Evolutionary conservation across 2,113 vertebrate genomes (phyloP), one percentile per base, ranked within the genome.

Genomic region (Pseudolaguvia tuberculata): DNA sequence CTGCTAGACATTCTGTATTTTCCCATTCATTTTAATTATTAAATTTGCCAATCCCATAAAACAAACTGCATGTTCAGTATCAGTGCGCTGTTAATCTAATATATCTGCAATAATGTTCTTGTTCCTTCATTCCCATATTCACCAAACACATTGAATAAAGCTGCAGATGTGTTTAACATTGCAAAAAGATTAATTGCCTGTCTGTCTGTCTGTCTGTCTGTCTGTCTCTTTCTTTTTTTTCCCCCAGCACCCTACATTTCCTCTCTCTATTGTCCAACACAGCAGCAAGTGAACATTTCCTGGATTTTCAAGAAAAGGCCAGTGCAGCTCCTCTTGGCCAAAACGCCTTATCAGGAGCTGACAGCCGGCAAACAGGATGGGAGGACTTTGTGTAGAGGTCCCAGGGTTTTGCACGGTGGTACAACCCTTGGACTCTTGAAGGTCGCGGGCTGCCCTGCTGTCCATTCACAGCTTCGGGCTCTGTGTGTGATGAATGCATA

Each of bases 361-460:
- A 82, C 89, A 90, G 89, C 75, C 80, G 80, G 85, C 83, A 85
- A 82, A 86, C 88, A 87, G 88, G 88, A 91, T 85, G 85, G 82
- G 77, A 72, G 70, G 72, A 74, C 20, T 47, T 59, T 45, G 31
- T 18, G 15, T 57, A 21, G 5, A 1, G 20, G 29, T 27, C 5
- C 62, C 48, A 25, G 61, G 63, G 18, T 42, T 65, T 62, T 68
- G 74, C 69, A 70, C 53, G 63, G 62, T 78, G 75, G 75, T 81
- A 69, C 42, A 47, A 29, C 73, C 72, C 20, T 31, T 78, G 29
- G 48, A 71, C 68, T 31, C 55, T 17, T 42, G 68, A 27, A 52
- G 73, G 75, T 53, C n/a, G 20, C 21, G 55, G 70, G 58, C 13
- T 52, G 21, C 70, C 29, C 20, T 17, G 59, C 72, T 78, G 72